Base-by-base conservation (phyloP, 2,888 invertebrate genomes). In the Orthosia gothica region DNA sequence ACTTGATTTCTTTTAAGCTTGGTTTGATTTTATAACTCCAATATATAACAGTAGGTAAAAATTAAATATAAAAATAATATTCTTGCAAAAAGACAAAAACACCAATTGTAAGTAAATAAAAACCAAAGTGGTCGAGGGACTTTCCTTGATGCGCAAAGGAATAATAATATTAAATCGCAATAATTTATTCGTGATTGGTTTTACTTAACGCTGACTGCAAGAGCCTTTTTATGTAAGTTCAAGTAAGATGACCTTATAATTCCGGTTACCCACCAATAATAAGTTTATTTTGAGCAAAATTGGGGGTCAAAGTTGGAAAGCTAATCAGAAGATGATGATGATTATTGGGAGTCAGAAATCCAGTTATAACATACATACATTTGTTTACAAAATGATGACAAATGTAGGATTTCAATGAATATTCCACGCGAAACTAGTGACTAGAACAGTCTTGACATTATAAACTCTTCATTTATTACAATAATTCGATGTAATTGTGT, bases 401-500 rank as follows among this genome's bases (percentile, higher is more conserved):
- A 62, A 45, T 23, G 12, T 65, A 40, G 45, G 47, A 15, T 20
- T 59, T 55, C 11, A 49, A 66, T 49, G 2, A 52, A 16, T 50
- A 65, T 52, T 12, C 63, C n/a, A 18, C 63, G 16, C 55, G 23
- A 74, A 50, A 74, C 54, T 70, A 74, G n/a, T 55, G 76, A 70
- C 55, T 67, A 65, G 54, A 79, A 83, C 32, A 79, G 26, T 74
- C 74, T 86, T 82, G 75, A 79, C 73, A 81, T 86, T 84, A 76
- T 70, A 82, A 78, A 78, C 70, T 76, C 68, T 75, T 70, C 74
- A 76, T 81, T 84, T 76, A 76, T 77, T 77, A 77, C 77, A 87
- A 76, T 85, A 82, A 81, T 85, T 79, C 71, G 70, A 83, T 82
- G 79, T 82, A 79, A 84, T 85, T 88, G 76, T 79, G 71, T 76